Base-by-base conservation (phyloP, 2,113 vertebrate genomes). In the Heterocephalus glaber region DNA sequence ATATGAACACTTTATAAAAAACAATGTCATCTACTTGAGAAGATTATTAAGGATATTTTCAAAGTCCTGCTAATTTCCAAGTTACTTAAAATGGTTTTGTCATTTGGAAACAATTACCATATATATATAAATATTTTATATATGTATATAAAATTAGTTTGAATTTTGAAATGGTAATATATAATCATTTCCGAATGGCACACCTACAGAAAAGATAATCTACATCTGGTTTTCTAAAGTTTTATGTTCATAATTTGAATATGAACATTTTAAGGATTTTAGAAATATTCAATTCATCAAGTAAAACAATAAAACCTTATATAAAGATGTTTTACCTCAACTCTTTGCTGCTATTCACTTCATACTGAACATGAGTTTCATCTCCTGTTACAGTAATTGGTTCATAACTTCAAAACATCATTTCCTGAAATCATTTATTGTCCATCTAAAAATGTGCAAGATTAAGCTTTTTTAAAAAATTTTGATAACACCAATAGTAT, bases 401-500 rank as follows among this genome's bases (percentile, higher is more conserved):
- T 84, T 93, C 41, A 91, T 24, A 89, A 90, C 9, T 56, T 79
- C 79, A 65, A 26, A 83, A 63, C 19, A 84, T 56, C 16, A 82
- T 86, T 95, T 92, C n/a, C 54, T 88, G 16, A 89, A 86, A 82
- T 33, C 54, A 89, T 77, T 68, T 92, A 92, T 70, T 92, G n/a
- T 72, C 16, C 7, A 95, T 26, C 24, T 52, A 41, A 94, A 92
- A 94, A 72, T 49, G 7, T 85, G 47, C 22, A 89, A 28, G 16
- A 35, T 68, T 77, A 61, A 95, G 35, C 28, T 80, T 68, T 92
- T 14, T 94, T 66, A 72, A 80, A 44, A 72, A 80, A 44, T 90
- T 24, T 68, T 84, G 68, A 86, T 17, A 60, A 96, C 79, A 95
- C n/a, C 60, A 89, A 60, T 82, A 95, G n/a, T 28, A 89, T 26